These are phyloP conservation scores for Ctena decussata DNA, from an alignment of 2,888 invertebrate genomes.

Conservation along the genomic window DNA sequence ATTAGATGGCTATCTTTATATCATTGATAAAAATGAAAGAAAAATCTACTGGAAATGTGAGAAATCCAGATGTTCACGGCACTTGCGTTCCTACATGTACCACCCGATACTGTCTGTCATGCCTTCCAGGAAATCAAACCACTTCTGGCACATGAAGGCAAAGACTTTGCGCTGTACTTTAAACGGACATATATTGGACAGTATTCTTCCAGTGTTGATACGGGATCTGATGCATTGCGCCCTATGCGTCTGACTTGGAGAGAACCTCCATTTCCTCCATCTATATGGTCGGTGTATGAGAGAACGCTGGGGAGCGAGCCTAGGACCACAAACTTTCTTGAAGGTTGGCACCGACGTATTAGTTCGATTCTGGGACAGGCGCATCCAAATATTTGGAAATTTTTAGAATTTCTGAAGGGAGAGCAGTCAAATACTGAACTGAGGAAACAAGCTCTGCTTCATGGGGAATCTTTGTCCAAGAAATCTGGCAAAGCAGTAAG, in stretches of 20 bases:
- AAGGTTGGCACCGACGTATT: not conserved
- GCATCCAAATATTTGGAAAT: not conserved
- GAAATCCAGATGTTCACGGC: constrained; percentile 1
- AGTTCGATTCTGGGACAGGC: not conserved
- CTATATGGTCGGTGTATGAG: not conserved
- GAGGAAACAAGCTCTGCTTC: not conserved
- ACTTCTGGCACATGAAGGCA: not conserved
- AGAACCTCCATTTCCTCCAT: constrained; percentile 3
- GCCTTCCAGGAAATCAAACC: constrained; percentile 6
- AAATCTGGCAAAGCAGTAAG: not conserved
- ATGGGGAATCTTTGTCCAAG: not conserved
- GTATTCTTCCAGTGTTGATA: not conserved
- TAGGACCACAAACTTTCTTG: constrained; percentile 1
- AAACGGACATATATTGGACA: constrained; percentile 3
- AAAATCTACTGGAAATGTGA: too few relatives aligned
- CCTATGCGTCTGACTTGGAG: constrained; percentile 3
- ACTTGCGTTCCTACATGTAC: constrained; percentile 1
- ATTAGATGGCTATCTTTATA: too few relatives aligned
- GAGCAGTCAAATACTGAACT: constrained; percentile 1
- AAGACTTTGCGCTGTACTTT: not conserved
- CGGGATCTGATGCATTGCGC: not conserved
- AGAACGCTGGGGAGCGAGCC: not conserved
- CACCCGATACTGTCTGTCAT: not conserved
- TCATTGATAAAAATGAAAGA: too few relatives aligned
- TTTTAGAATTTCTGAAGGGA: not conserved